Conservation (phyloP, 2,888 invertebrate species). For the Pristionchus maxplancki region DNA sequence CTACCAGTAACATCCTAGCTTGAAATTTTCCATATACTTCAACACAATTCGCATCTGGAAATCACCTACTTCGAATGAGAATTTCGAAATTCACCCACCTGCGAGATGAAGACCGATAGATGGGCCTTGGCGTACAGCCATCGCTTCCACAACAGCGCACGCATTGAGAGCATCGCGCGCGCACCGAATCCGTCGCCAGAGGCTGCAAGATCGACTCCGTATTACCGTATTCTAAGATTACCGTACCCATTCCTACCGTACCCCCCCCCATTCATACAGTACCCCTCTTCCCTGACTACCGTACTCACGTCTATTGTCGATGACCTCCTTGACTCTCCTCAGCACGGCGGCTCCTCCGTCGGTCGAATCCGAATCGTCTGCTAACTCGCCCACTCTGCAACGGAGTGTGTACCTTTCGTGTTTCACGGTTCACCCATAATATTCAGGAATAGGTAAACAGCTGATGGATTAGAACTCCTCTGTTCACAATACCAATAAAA, state of each 20-base stretch:
- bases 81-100: neutral
- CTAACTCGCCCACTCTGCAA: conserved; percentile 64
- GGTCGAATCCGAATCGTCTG: conserved; percentile 54
- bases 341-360: conserved; percentile 45
- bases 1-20: too few species aligned
- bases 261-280: neutral
- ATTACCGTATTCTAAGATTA: conserved; percentile 6
- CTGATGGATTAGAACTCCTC: neutral
- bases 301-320: conserved; percentile 41
- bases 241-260: neutral
- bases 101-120: conserved; percentile 49
- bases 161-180: neutral
- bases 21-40: neutral
- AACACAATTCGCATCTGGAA: neutral
- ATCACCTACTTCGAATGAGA: neutral
- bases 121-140: conserved; percentile 52
- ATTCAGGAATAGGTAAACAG: neutral
- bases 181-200: neutral
- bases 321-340: conserved; percentile 21
- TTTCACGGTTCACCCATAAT: neutral
- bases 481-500: neutral
- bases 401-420: neutral
- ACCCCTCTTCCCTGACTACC: neutral
- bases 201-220: neutral
- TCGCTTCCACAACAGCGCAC: conserved; percentile 53